Percentiles rank a stretch among this genome's conserved stretches.
Conservation (phyloP, 1,140 invertebrate genomes). For the Diuraphis noxia region DNA sequence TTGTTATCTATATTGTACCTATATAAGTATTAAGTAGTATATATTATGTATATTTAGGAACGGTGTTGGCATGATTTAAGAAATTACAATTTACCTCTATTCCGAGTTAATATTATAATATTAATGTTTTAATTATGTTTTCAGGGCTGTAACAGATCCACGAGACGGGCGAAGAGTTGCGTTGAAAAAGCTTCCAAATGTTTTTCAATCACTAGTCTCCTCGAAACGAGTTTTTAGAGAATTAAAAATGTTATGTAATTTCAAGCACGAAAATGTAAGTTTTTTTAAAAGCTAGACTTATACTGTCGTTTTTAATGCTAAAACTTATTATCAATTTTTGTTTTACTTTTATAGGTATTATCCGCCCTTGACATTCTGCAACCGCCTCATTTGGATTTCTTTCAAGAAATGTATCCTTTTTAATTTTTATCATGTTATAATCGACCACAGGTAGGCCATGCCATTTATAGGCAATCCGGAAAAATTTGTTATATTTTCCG, state of each 20-base stretch:
- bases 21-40: too few relatives aligned
- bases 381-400: conserved; percentile 95
- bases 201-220: conserved; percentile 98
- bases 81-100: not conserved
- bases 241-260: conserved; percentile 98
- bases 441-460: not conserved
- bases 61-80: not conserved
- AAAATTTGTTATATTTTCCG: conserved; percentile 15
- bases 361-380: conserved; percentile 95
- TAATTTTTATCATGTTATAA: conserved; percentile 57
- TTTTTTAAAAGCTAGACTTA: not conserved
- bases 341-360: conserved; percentile 74
- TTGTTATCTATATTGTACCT: not conserved
- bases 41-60: not conserved
- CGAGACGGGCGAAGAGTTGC: conserved; percentile 95
- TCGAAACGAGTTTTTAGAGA: conserved; percentile 98
- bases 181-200: conserved; percentile 99
- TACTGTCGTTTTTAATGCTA: not conserved
- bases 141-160: conserved; percentile 99
- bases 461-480: conserved; percentile 41
- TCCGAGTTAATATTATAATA: not conserved
- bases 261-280: conserved; percentile 99
- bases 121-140: conserved; percentile 60
- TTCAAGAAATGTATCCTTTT: conserved; percentile 99
- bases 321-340: conserved; percentile 57